phyloP scores from a whole-genome alignment of 2,113 vertebrate genomes.

The Corythaixoides concolor region DNA sequence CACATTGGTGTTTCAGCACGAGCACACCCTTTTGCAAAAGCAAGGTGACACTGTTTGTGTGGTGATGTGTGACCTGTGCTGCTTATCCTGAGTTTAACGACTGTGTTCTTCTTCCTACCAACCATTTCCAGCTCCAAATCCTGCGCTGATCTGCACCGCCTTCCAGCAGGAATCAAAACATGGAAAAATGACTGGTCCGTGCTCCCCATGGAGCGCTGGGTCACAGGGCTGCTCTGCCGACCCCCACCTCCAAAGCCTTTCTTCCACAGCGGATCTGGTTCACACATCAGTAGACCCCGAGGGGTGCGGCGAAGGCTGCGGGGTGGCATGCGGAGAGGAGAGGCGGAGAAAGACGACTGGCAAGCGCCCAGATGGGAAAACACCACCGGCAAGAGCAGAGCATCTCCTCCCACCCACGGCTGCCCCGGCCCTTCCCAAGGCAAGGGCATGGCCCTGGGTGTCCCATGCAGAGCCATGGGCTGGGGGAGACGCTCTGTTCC shows the following conservation, averaged over 20 bases:
- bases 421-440: not conserved
- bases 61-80: not conserved
- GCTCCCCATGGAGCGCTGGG: not conserved
- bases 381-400: not conserved
- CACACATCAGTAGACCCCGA: not conserved
- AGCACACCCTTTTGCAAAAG: not conserved
- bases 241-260: not conserved
- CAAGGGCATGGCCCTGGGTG: not conserved
- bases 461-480: not conserved
- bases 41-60: not conserved
- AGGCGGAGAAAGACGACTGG: not conserved
- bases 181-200: not conserved
- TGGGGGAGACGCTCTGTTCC: not conserved
- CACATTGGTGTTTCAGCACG: not conserved
- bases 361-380: not conserved
- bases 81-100: not conserved
- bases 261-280: fast-evolving
- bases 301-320: not conserved
- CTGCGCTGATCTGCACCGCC: not conserved
- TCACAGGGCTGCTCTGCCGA: not conserved
- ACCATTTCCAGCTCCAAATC: not conserved
- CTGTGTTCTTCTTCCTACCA: not conserved
- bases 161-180: not conserved
- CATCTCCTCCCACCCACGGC: fast-evolving
- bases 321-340: fast-evolving